Evolutionary conservation across 2,113 vertebrate species (phyloP).

Genomic region (Poeciliopsis occidentalis): DNA sequence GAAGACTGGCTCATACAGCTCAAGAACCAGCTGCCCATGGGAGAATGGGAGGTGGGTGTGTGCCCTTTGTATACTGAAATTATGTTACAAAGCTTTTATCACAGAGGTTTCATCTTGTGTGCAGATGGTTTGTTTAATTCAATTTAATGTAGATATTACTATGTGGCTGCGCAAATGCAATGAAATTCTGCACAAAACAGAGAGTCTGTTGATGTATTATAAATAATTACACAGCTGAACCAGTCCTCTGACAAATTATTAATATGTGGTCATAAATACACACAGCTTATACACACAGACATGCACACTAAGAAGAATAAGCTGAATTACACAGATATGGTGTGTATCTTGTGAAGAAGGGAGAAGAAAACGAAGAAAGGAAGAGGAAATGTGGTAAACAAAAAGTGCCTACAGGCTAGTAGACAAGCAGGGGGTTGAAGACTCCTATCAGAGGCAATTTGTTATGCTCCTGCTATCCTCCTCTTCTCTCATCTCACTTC

Average conservation of each 20-base stretch:
- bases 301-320: conserved; percentile 18
- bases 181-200: not conserved
- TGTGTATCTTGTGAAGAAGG: conserved; percentile 10
- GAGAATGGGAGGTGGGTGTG: conserved; percentile 88
- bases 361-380: conserved; percentile 29
- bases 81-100: not conserved
- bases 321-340: conserved; percentile 14
- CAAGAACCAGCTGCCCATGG: conserved; percentile 86
- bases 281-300: not conserved
- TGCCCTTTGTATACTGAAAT: not conserved
- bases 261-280: conserved; percentile 3
- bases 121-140: not conserved
- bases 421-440: conserved; percentile 64
- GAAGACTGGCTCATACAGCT: conserved; percentile 95
- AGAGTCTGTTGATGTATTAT: not conserved
- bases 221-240: conserved; percentile 7
- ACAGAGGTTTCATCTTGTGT: not conserved
- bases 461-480: conserved; percentile 69
- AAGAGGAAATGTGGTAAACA: conserved; percentile 61
- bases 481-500: conserved; percentile 62
- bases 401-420: conserved; percentile 65
- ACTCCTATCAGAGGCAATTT: conserved; percentile 75
- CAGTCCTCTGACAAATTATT: conserved; percentile 1
- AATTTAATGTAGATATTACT: not conserved
- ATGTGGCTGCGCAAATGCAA: not conserved